Evolutionary conservation across 2,888 invertebrate genomes (phyloP), one percentile per base, ranked within the genome.

Genomic region (Ochlodes sylvanus): DNA sequence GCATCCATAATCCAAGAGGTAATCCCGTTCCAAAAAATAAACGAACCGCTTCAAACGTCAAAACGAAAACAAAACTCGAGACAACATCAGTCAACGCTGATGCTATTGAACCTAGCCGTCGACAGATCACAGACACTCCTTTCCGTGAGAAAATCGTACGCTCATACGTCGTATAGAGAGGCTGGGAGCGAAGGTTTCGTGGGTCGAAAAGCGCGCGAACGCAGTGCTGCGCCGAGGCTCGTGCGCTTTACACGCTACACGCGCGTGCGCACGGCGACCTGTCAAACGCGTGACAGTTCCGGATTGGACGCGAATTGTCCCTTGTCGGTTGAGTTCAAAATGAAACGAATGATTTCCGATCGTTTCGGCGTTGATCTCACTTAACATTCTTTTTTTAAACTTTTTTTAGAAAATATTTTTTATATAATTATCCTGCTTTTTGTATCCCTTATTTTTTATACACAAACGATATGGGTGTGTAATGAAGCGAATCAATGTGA

Each of bases 121-220:
- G 70, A 68, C 63, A 57, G 71, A 73, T 71, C 69, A 86, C 77
- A 76, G 73, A 72, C 70, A 79, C 79, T 86, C 87, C 86, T 89
- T 88, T 86, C 86, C 89, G 89, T 91, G 90, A 89, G 90, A 90
- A 90, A 86, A 87, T 85, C 79, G 84, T 72, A 63, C 67, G 67
- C 55, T 68, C 47, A 68, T 57, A 85, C 83, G 85, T 87, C 83
- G 79, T 81, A 82, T 83, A 76, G 78, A 82, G 81, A 89, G 88
- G 88, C 87, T 88, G 88, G 56, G 83, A 82, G 83, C 81, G 88
- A 86, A 89, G 90, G 91, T 88, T 89, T 87, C 81, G 80, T 84
- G 84, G 87, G 86, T 85, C 81, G 87, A 91, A 93, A 92, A 92
- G 92, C 92, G 92, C 92, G 93, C 91, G 91, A 92, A 92, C 88